Conservation (phyloP, 92 coral and sea anemone species). For the Palythoa heliodiscus region DNA sequence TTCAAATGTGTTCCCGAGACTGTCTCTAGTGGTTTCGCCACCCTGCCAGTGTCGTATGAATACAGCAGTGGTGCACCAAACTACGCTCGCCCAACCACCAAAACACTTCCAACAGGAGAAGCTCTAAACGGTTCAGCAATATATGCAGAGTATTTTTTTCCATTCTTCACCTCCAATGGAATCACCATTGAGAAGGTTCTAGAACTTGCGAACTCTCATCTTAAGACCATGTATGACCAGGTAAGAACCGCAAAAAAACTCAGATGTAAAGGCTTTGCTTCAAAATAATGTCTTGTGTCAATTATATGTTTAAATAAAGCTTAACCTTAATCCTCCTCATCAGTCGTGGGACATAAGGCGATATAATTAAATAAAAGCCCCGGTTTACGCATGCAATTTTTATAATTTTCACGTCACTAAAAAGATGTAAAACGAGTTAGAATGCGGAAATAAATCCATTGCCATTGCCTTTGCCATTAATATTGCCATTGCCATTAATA, state of each 20-base stretch:
- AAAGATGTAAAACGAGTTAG: no score
- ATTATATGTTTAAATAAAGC: no score
- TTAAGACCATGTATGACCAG: conserved; percentile 49
- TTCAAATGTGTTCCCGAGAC: conserved; percentile 69
- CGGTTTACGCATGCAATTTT: no score
- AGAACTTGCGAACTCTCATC: conserved; percentile 58
- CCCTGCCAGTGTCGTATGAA: conserved; percentile 62
- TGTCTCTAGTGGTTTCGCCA: conserved; percentile 75
- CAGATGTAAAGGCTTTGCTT: no score
- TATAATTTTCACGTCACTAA: no score
- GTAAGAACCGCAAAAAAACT: conserved; percentile 10
- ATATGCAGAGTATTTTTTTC: conserved; percentile 45
- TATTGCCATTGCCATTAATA: no score
- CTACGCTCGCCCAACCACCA: conserved; percentile 55
- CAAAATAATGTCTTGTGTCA: no score
- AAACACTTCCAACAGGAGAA: conserved; percentile 69
- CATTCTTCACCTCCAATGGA: conserved; percentile 61
- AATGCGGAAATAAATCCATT: no score
- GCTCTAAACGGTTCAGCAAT: conserved; percentile 55
- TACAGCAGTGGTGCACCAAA: conserved; percentile 57
- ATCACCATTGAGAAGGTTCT: conserved; percentile 55
- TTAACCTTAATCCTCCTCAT: no score
- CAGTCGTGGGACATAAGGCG: no score
- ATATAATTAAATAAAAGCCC: no score
- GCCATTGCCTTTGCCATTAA: no score